phyloP scores from a whole-genome alignment of 37 sponge, comb jelly and placozoan genomes.

The Agelas oroides region DNA sequence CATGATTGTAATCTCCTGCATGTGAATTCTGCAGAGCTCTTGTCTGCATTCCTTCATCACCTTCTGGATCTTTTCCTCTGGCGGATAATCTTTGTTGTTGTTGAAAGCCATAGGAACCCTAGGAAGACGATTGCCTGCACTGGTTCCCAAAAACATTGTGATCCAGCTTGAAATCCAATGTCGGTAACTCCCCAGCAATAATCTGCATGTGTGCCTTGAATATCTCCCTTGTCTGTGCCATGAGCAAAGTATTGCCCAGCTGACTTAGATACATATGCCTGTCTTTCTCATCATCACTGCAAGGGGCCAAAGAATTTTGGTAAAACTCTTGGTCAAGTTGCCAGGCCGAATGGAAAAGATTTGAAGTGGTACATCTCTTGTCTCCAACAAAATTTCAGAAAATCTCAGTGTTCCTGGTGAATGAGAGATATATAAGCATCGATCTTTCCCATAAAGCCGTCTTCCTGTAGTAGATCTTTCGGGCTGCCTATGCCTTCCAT shows the following conservation, averaged over 20 bases:
- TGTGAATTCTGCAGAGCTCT: not conserved
- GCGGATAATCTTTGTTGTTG: not conserved
- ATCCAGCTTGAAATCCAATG: too few species aligned
- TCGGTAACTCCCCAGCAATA: too few species aligned
- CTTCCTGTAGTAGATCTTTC: conserved; percentile 19
- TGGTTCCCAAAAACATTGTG: too few species aligned
- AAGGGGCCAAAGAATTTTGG: conserved; percentile 29
- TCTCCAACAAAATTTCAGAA: not conserved
- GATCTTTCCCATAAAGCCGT: conserved; percentile 17
- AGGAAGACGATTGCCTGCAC: too few species aligned
- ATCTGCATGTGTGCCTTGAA: too few species aligned
- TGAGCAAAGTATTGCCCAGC: too few species aligned
- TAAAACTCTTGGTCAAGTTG: conserved; percentile 39
- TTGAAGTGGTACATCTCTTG: conserved; percentile 19
- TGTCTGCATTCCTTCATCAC: too few species aligned
- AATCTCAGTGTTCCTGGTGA: not conserved
- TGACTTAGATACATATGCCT: too few species aligned
- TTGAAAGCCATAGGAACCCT: conserved; percentile 24
- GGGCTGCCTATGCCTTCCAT: conserved; percentile 30
- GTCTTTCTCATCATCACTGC: conserved; percentile 9
- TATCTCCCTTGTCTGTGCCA: too few species aligned
- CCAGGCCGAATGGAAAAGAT: conserved; percentile 53
- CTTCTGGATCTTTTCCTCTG: too few species aligned
- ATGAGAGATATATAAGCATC: conserved; percentile 39
- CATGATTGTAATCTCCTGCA: too few species aligned